Evolutionary conservation across 2,113 vertebrate species (phyloP).

Genomic region (Pyrgilauda ruficollis): DNA sequence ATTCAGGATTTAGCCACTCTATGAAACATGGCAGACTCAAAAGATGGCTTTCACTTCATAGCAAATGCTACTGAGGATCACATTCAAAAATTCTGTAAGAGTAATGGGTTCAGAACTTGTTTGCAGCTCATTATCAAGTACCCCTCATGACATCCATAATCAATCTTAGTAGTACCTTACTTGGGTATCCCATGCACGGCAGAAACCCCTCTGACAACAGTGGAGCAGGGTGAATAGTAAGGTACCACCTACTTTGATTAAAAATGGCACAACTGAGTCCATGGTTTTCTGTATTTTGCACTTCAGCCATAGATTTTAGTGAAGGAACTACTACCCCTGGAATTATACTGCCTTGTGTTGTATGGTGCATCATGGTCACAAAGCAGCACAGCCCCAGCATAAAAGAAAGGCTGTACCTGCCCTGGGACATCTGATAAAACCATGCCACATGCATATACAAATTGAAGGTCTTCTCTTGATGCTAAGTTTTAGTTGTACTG

Average conservation of each 20-base stretch:
- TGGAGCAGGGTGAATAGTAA: not conserved
- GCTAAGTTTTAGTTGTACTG: not conserved
- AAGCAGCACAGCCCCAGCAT: not conserved
- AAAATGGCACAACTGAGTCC: not conserved
- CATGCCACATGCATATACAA: not conserved
- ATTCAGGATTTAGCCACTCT: not conserved
- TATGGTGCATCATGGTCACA: not conserved
- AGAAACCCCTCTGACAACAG: not conserved
- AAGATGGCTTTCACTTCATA: not conserved
- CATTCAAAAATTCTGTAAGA: not conserved
- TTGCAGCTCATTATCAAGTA: not conserved
- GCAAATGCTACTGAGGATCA: not conserved
- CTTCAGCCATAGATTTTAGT: not conserved
- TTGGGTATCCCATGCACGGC: not conserved
- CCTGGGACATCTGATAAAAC: not conserved
- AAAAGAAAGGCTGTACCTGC: not conserved
- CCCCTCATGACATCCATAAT: not conserved
- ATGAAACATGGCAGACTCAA: not conserved
- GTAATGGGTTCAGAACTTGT: not conserved
- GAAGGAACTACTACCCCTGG: not conserved
- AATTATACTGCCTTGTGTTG: not conserved
- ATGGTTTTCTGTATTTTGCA: not conserved
- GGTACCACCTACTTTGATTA: not conserved
- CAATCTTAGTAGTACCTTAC: not conserved
- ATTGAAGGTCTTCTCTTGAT: not conserved